These are phyloP conservation scores for Oxyruncus cristatus DNA, from an alignment of 2,113 vertebrate species.

Conservation along the genomic window DNA sequence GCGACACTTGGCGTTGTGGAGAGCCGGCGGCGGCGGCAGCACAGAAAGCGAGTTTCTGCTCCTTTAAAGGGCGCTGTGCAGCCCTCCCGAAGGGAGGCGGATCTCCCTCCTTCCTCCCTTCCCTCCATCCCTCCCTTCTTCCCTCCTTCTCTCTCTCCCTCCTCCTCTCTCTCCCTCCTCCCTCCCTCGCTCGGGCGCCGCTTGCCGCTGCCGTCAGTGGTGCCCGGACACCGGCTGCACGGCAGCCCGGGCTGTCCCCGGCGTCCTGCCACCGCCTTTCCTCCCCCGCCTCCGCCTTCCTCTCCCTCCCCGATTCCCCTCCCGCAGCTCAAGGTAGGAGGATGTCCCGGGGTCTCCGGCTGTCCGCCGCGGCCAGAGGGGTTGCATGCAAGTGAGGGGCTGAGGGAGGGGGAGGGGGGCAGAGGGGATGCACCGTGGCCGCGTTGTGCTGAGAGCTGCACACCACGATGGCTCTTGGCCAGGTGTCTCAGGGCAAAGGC, in stretches of 20 bases:
- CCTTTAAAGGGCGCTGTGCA: conserved; percentile 74
- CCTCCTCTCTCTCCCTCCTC: neutral
- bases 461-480: neutral
- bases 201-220: conserved; percentile 33
- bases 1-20: neutral
- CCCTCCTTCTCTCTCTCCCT: conserved; percentile 63
- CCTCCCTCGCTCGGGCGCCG: neutral
- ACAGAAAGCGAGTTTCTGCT: conserved; percentile 50
- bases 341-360: neutral
- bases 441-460: neutral
- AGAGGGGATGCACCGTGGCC: neutral
- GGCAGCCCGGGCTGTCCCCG: conserved; percentile 30
- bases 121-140: neutral
- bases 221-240: conserved; percentile 43
- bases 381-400: neutral
- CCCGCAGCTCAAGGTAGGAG: conserved; percentile 44
- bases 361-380: neutral
- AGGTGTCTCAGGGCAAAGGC: neutral
- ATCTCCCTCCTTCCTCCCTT: conserved; percentile 68
- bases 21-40: neutral
- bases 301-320: conserved; percentile 20
- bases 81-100: conserved; percentile 86
- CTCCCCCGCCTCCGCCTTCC: conserved; percentile 9
- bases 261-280: conserved; percentile 39
- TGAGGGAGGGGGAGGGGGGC: neutral